Evolutionary conservation across 2,797 vertebrate genomes (phyloP).

Genomic region (Corythornis leucogaster): DNA sequence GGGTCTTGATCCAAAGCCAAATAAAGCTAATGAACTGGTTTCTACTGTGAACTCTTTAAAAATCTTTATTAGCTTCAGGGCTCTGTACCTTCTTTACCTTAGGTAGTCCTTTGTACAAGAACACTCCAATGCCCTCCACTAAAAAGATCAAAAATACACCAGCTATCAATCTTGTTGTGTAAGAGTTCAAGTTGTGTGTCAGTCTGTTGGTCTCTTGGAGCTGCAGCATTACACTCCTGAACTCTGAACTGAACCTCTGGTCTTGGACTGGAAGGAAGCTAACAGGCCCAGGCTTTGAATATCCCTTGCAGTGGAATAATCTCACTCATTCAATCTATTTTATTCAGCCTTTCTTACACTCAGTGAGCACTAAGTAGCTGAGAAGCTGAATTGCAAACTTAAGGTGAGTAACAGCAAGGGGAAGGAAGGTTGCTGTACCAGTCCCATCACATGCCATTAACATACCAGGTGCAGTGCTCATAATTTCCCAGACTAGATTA

Average conservation of each 20-base stretch:
- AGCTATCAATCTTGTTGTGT: neutral
- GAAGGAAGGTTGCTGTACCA: slow-evolving; percentile 19
- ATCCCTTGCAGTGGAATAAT: neutral
- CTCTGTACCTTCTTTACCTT: neutral
- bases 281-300: neutral
- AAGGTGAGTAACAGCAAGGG: neutral
- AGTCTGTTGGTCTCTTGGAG: neutral
- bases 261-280: neutral
- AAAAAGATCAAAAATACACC: neutral
- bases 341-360: neutral
- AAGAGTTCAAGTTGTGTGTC: neutral
- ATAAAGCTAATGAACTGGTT: neutral
- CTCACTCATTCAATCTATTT: neutral
- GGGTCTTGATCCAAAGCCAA: neutral
- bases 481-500: slow-evolving; percentile 19
- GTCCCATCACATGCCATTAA: slow-evolving; percentile 36
- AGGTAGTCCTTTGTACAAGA: neutral
- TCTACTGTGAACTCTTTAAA: neutral
- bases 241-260: neutral
- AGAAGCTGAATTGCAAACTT: neutral
- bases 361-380: neutral
- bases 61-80: neutral
- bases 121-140: neutral
- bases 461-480: slow-evolving; percentile 40
- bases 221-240: neutral